A percentile compares a stretch with the other conserved stretches of the same genome.
Evolutionary conservation across 2,113 vertebrate species (phyloP).

Genomic region (Gymnocephalus cernua): DNA sequence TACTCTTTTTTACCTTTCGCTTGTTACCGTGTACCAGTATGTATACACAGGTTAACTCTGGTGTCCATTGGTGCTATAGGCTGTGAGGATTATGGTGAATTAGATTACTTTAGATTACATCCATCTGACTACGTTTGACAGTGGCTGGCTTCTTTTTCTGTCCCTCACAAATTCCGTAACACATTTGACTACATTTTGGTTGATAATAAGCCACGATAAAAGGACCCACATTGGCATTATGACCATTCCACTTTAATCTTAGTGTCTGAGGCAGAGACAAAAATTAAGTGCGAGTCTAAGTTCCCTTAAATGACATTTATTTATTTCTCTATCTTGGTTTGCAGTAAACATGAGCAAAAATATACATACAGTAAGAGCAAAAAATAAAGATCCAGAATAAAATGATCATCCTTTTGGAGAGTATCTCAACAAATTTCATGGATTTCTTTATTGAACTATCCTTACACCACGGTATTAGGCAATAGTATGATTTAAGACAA

Average conservation of each 20-base stretch:
- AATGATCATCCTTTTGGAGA: conserved; percentile 58
- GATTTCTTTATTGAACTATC: conserved; percentile 44
- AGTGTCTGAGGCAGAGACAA: not conserved
- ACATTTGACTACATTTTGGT: not conserved
- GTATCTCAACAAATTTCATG: conserved; percentile 42
- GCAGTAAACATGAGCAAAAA: conserved; percentile 84
- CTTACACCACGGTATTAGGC: conserved; percentile 52
- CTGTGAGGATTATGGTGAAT: conserved; percentile 51
- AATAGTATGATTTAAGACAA: conserved; percentile 35
- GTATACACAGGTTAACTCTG: not conserved
- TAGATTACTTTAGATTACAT: conserved; percentile 65
- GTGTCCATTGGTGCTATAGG: conserved; percentile 8
- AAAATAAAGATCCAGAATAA: conserved; percentile 71
- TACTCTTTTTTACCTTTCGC: not conserved
- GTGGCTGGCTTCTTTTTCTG: conserved; percentile 22
- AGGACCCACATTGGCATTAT: not conserved
- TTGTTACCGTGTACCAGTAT: not conserved
- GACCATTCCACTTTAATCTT: no score
- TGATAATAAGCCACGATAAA: not conserved
- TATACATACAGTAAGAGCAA: conserved; percentile 81
- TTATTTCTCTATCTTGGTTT: conserved; percentile 82
- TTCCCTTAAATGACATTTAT: conserved; percentile 83
- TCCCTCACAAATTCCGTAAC: not conserved
- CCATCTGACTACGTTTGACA: conserved; percentile 32
- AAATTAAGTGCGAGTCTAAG: conserved; percentile 30